Evolutionary conservation across 2,888 invertebrate species (phyloP).

Genomic region (Steinernema hermaphroditum): DNA sequence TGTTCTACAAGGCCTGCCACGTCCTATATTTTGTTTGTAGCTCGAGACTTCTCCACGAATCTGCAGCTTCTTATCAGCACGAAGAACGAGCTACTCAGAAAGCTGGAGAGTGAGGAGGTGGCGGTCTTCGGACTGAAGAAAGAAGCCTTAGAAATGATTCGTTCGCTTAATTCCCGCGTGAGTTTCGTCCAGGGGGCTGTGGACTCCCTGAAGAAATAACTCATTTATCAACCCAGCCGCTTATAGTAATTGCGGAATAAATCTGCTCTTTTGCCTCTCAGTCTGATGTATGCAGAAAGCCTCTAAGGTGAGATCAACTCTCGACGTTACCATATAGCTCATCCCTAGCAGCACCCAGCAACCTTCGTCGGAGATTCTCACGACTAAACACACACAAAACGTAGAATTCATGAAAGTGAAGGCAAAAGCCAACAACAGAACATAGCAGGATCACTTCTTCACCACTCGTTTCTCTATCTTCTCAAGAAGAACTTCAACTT

Average conservation of each 20-base stretch:
- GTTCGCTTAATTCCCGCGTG: background rate
- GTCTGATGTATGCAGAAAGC: too few relatives aligned
- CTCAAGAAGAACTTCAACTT: constrained; percentile 55
- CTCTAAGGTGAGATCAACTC: too few relatives aligned
- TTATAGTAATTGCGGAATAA: too few relatives aligned
- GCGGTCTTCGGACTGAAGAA: constrained; percentile 15
- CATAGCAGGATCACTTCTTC: constrained; percentile 28
- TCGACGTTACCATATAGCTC: too few relatives aligned
- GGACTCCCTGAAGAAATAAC: background rate
- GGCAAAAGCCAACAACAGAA: background rate
- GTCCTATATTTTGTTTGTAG: background rate
- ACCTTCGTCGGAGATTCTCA: too few relatives aligned
- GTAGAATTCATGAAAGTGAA: background rate
- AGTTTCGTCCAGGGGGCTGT: background rate
- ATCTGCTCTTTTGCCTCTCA: too few relatives aligned
- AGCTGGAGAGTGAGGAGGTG: constrained; percentile 5
- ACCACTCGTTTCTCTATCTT: constrained; percentile 48
- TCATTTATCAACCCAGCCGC: too few relatives aligned
- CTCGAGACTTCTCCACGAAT: constrained; percentile 21
- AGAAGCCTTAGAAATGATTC: background rate
- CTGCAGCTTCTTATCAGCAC: constrained; percentile 9
- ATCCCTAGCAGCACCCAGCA: too few relatives aligned
- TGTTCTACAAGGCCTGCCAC: background rate
- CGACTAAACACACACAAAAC: too few relatives aligned
- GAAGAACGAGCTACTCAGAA: constrained; percentile 5